These are phyloP conservation scores for Cordilura impudica DNA, from an alignment of 2,888 invertebrate genomes.

Conservation along the genomic window DNA sequence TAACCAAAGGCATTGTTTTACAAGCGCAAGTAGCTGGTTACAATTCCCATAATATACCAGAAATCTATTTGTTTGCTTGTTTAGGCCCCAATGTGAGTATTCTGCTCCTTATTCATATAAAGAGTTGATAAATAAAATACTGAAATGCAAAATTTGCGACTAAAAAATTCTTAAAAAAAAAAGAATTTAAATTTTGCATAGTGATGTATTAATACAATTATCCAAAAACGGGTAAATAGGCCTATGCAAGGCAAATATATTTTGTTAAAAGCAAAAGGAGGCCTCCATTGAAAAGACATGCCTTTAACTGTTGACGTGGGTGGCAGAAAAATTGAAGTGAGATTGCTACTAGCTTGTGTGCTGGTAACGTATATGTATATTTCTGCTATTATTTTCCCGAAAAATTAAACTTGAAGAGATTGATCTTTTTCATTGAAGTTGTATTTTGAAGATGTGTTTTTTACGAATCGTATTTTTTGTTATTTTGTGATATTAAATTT, in stretches of 20 bases:
- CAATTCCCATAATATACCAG: slow-evolving; percentile 86
- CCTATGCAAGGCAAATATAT: slow-evolving; percentile 6
- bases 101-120: slow-evolving; percentile 45
- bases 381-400: background rate
- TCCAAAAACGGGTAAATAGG: slow-evolving; percentile 47
- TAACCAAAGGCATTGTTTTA: slow-evolving; percentile 89
- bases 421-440: slow-evolving; percentile 1
- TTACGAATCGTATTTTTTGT: no score
- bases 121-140: slow-evolving; percentile 62
- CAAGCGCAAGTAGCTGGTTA: slow-evolving; percentile 94
- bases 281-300: background rate
- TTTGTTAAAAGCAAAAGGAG: background rate
- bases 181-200: slow-evolving; percentile 58
- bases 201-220: slow-evolving; percentile 59
- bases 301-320: slow-evolving; percentile 1
- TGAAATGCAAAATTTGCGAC: slow-evolving; percentile 56
- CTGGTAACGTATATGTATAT: slow-evolving; percentile 53
- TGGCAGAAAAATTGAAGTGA: slow-evolving; percentile 5
- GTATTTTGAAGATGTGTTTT: slow-evolving; percentile 5
- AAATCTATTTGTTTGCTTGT: slow-evolving; percentile 89
- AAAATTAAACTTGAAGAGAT: background rate
- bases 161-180: slow-evolving; percentile 9
- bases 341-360: slow-evolving; percentile 23
- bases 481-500: no score
- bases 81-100: slow-evolving; percentile 84